phyloP scores from a whole-genome alignment of 2,888 invertebrate species.

The Pemphredon lugubris region DNA sequence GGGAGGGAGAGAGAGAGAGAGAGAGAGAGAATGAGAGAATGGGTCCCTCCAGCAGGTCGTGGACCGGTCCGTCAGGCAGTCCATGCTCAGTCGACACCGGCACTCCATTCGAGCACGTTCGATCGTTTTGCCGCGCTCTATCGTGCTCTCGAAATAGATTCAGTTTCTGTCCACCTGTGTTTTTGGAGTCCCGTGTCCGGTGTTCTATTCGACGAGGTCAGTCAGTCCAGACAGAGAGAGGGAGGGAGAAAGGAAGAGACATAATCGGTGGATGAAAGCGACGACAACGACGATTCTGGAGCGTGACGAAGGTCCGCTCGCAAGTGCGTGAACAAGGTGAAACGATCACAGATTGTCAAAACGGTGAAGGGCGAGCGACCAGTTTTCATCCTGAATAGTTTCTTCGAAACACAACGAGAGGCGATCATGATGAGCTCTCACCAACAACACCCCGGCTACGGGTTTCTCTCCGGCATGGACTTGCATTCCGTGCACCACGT shows the following conservation, averaged over 20 bases:
- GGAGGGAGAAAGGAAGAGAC: background rate
- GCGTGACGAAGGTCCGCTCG: slow-evolving; percentile 12
- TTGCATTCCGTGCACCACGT: slow-evolving; percentile 62
- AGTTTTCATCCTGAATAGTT: background rate
- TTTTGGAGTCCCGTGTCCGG: background rate
- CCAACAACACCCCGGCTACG: slow-evolving; percentile 67
- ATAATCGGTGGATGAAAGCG: slow-evolving; percentile 8
- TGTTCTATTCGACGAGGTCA: background rate
- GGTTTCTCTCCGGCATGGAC: slow-evolving; percentile 69
- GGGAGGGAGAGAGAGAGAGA: no score
- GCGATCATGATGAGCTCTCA: slow-evolving; percentile 68
- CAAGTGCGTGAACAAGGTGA: slow-evolving; percentile 27
- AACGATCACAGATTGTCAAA: background rate
- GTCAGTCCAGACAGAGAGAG: background rate
- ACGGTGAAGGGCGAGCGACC: background rate
- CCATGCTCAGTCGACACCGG: slow-evolving; percentile 62
- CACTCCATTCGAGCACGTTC: slow-evolving; percentile 55
- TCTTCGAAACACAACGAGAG: background rate
- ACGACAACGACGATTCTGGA: background rate
- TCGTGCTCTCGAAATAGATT: background rate
- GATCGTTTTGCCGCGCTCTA: slow-evolving; percentile 28
- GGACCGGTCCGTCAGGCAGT: slow-evolving; percentile 45
- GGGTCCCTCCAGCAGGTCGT: slow-evolving; percentile 34
- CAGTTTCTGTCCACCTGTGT: background rate
- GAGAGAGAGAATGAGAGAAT: slow-evolving; percentile 34